These are phyloP conservation scores for Arctocebus calabarensis DNA, from an alignment of 2,797 vertebrate species.

Conservation along the genomic window DNA sequence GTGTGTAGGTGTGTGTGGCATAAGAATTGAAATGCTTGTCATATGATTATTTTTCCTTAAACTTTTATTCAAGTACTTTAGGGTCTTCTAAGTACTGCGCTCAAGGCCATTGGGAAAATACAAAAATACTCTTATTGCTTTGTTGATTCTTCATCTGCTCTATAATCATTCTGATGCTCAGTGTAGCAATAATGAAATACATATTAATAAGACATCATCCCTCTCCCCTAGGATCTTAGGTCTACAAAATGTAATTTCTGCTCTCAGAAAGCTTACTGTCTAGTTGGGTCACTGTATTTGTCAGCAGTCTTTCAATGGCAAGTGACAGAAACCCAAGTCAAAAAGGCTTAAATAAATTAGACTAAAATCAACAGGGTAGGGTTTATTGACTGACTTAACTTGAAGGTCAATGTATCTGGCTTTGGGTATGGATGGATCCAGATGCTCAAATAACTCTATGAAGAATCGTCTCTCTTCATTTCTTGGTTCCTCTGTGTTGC, in stretches of 20 bases:
- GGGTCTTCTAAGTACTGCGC: background rate
- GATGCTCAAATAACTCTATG: background rate
- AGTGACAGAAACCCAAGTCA: conserved; percentile 20
- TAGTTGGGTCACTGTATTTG: conserved; percentile 4
- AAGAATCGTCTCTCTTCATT: background rate
- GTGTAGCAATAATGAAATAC: background rate
- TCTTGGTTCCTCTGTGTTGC: conserved; percentile 1
- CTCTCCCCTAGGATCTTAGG: background rate
- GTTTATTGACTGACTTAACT: conserved; percentile 13
- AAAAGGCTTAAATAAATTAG: background rate
- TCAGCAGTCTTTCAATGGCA: background rate
- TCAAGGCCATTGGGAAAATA: background rate
- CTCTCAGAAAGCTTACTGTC: background rate
- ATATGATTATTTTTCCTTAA: conserved; percentile 17
- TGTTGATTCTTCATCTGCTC: background rate
- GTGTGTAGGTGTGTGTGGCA: background rate
- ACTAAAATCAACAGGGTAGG: conserved; percentile 7
- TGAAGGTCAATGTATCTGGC: background rate
- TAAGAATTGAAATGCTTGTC: background rate
- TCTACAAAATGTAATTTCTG: background rate
- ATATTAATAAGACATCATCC: background rate
- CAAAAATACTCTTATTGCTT: background rate
- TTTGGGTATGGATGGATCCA: background rate
- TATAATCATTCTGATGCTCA: background rate
- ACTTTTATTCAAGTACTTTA: background rate